Base-by-base conservation (phyloP, 2,797 vertebrate genomes). In the Spinus olivaceus region DNA sequence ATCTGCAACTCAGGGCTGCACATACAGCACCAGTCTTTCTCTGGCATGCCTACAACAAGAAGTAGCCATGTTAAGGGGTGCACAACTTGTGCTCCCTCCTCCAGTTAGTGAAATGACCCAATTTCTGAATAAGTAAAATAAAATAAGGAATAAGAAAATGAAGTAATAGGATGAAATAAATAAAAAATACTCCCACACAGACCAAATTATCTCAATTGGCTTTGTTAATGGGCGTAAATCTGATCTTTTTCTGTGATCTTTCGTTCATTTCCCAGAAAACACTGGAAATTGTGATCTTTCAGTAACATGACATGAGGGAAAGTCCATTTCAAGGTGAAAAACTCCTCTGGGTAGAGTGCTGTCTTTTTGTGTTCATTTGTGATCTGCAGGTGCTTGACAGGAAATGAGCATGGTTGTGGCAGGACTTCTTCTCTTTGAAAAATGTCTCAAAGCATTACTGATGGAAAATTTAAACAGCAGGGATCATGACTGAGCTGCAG, bases 381-480 rank as follows among this genome's bases (percentile, higher is more conserved):
- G 86, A 83, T 86, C 82, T 76, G 44, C 78, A 92, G 87, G 88
- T 95, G 69, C 84, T 80, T 92, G 89, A 96, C 91, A 94, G 54
- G 65, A 93, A 96, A 95, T 67, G 69, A 91, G 33, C 47, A 60
- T 33, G 51, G 66, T 53, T 94, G 70, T 92, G 89, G 80, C 88
- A 96, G 94, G 61, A 80, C 50, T 49, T 37, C 11, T 94, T 81
- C 76, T 77, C 42, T 94, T 95, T 69, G 66, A 92, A 90, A 87
- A 61, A 83, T 91, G 95, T 95, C 81, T 91, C 49, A 81, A 86
- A 77, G 32, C 1, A 3, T 93, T 94, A 93, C 60, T 91, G 65
- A 42, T 10, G 24, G 54, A 92, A 89, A 74, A 59, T 50, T 67
- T 46, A 22, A 92, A 96, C 93, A 81, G 46, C 17, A 82, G 37